Evolutionary conservation across 53 echinoderm and acorn worm species (phyloP).

Genomic region (Echinarachnius parma): DNA sequence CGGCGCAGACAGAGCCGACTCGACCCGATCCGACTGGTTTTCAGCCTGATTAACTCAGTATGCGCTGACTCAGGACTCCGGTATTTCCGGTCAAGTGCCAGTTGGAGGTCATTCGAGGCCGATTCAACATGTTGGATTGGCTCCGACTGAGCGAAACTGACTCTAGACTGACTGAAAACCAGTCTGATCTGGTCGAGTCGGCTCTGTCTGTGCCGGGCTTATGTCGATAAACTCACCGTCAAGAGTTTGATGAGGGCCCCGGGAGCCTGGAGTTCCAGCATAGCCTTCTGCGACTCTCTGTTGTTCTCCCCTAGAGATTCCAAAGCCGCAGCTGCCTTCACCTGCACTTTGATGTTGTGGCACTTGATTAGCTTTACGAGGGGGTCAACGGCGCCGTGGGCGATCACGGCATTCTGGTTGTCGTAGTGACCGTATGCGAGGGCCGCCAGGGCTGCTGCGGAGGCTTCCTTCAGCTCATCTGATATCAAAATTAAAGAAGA

Average conservation of each 20-base stretch:
- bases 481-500: too few relatives aligned
- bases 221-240: constrained; percentile 85
- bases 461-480: constrained; percentile 86
- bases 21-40: too few relatives aligned
- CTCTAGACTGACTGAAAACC: too few relatives aligned
- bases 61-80: too few relatives aligned
- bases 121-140: too few relatives aligned
- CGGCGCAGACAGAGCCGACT: too few relatives aligned
- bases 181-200: too few relatives aligned
- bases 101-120: too few relatives aligned
- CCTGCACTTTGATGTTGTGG: constrained; percentile 94
- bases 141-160: too few relatives aligned
- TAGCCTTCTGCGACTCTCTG: constrained; percentile 73
- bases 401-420: constrained; percentile 78
- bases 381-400: constrained; percentile 76
- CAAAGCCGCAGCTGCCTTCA: constrained; percentile 87
- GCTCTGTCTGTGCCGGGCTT: too few relatives aligned
- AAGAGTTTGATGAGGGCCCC: constrained; percentile 79
- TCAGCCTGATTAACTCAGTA: too few relatives aligned
- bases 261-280: constrained; percentile 76
- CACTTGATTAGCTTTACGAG: constrained; percentile 78
- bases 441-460: constrained; percentile 88
- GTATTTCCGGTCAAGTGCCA: too few relatives aligned
- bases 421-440: constrained; percentile 64
- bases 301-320: constrained; percentile 88